Conservation (phyloP, 1,140 invertebrate genomes). For the Drosophila grimshawi region DNA sequence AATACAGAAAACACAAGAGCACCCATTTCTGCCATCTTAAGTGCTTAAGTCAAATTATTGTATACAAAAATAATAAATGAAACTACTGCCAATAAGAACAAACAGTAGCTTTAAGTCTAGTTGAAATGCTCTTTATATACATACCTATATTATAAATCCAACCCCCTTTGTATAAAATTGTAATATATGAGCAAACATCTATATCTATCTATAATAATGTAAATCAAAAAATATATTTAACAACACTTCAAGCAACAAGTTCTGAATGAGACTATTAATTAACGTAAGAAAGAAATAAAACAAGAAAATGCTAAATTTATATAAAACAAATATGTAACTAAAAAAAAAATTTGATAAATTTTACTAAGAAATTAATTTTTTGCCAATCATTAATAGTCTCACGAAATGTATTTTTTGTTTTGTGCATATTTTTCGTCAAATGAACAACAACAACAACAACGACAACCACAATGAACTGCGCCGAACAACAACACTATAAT, state of each 20-base stretch:
- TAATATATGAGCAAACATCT: constrained; percentile 56
- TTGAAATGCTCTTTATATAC: constrained; percentile 18
- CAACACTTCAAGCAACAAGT: constrained; percentile 83
- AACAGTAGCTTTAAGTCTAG: constrained; percentile 80
- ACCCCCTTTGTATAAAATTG: constrained; percentile 43
- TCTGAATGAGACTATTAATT: constrained; percentile 84
- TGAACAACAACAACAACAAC: constrained; percentile 54
- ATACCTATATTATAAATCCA: constrained; percentile 8
- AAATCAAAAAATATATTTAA: constrained; percentile 82
- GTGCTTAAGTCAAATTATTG: constrained; percentile 27
- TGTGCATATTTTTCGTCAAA: constrained; percentile 81
- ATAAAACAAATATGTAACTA: constrained; percentile 28
- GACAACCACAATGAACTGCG: constrained; percentile 69
- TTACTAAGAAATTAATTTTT: constrained; percentile 48
- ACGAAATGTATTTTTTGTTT: constrained; percentile 84
- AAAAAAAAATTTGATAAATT: constrained; percentile 36
- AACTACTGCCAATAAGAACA: constrained; percentile 84
- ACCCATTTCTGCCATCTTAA: constrained; percentile 71
- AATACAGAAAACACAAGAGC: constrained; percentile 77
- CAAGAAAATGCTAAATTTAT: constrained; percentile 7
- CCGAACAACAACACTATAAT: constrained; percentile 52
- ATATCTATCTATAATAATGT: constrained; percentile 54
- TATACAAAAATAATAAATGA: constrained; percentile 3
- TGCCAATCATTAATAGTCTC: constrained; percentile 82
- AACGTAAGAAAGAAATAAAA: constrained; percentile 23